Evolutionary conservation across 2,797 vertebrate species (phyloP).

Genomic region (Miichthys miiuy): DNA sequence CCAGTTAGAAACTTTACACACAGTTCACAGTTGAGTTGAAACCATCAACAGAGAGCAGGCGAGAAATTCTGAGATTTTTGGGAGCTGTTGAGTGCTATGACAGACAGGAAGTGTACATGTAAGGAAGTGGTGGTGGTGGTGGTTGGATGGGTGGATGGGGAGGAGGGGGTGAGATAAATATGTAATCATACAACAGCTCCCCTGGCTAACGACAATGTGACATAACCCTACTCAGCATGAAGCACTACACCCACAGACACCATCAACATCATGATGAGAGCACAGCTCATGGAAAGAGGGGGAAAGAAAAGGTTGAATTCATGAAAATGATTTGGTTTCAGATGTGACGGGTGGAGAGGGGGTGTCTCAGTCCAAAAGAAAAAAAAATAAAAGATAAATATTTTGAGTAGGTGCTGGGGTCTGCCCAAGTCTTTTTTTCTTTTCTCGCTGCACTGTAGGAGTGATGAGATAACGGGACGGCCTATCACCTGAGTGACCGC

Average conservation of each 20-base stretch:
- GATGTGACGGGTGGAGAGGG: background rate
- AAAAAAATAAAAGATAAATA: slow-evolving; percentile 43
- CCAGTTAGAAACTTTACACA: slow-evolving; percentile 10
- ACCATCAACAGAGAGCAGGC: background rate
- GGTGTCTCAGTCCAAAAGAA: background rate
- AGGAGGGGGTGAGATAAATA: slow-evolving; percentile 46
- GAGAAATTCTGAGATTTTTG: background rate
- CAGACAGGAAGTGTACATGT: slow-evolving; percentile 30
- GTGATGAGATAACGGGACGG: slow-evolving; percentile 54
- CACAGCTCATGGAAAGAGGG: slow-evolving; percentile 40
- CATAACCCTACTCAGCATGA: slow-evolving; percentile 73
- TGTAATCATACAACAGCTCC: slow-evolving; percentile 55
- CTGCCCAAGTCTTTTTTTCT: background rate
- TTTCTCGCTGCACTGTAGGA: slow-evolving; percentile 26
- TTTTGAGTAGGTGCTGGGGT: slow-evolving; percentile 36
- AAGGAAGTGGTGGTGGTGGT: slow-evolving; percentile 6
- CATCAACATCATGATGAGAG: slow-evolving; percentile 58
- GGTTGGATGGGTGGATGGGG: too few relatives aligned
- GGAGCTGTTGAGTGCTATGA: background rate
- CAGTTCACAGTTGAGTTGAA: slow-evolving; percentile 15
- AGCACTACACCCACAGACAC: slow-evolving; percentile 71
- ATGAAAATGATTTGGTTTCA: slow-evolving; percentile 41
- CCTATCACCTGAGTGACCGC: slow-evolving; percentile 61
- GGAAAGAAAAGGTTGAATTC: slow-evolving; percentile 34
- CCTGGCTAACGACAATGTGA: slow-evolving; percentile 60